Evolutionary conservation across 1,140 invertebrate species (phyloP).

Genomic region (Heliconius hermathena): DNA sequence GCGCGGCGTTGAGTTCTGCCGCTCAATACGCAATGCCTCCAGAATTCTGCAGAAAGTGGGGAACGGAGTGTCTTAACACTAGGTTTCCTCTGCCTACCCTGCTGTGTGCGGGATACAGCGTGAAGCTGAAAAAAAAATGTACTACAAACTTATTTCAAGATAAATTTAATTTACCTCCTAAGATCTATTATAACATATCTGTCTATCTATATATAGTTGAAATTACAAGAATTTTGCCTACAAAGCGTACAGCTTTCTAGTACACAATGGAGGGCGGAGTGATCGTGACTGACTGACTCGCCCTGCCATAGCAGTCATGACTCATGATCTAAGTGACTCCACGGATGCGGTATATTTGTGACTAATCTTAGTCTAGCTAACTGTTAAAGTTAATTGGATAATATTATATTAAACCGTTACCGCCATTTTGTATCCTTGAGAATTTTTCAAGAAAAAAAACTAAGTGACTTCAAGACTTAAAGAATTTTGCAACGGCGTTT

Average conservation of each 20-base stretch:
- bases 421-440: slow-evolving; percentile 14
- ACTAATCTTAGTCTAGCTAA: slow-evolving; percentile 29
- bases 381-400: slow-evolving; percentile 25
- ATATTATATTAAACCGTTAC: slow-evolving; percentile 8
- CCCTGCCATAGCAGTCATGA: slow-evolving; percentile 33
- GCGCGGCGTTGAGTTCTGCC: too few species aligned
- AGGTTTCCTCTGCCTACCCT: too few species aligned
- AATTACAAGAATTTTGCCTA: slow-evolving; percentile 5
- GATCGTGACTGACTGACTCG: slow-evolving; percentile 41
- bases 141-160: too few species aligned
- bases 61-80: too few species aligned
- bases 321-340: slow-evolving; percentile 17
- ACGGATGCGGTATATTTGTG: slow-evolving; percentile 26
- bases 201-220: background rate
- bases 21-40: too few species aligned
- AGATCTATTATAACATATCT: background rate
- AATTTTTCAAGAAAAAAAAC: slow-evolving; percentile 1
- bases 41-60: too few species aligned
- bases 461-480: background rate
- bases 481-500: background rate
- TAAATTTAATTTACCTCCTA: too few species aligned
- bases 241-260: slow-evolving; percentile 42
- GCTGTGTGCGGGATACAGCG: too few species aligned
- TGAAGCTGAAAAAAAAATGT: too few species aligned
- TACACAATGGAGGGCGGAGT: slow-evolving; percentile 56